Evolutionary conservation across 2,888 invertebrate genomes (phyloP).

Genomic region (Drosophila gaucha): DNA sequence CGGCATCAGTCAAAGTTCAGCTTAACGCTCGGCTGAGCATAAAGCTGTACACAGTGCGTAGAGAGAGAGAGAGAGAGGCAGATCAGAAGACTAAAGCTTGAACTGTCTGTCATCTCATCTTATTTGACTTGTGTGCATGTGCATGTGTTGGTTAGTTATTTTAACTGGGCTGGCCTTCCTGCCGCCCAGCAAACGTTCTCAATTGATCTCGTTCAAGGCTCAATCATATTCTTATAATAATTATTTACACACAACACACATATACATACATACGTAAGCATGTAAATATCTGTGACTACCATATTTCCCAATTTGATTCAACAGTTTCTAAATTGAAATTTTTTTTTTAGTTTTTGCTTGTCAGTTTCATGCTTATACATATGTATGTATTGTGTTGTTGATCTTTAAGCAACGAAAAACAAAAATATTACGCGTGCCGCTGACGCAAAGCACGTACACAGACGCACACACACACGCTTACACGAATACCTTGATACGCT

Average conservation of each 20-base stretch:
- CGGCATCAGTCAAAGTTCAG: constrained; percentile 50
- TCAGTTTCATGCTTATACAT: constrained; percentile 6
- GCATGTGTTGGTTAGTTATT: background rate
- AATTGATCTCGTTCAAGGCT: constrained; percentile 45
- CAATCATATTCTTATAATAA: constrained; percentile 3
- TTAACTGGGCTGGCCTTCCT: background rate
- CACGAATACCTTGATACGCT: constrained; percentile 2
- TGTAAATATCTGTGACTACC: background rate
- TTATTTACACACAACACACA: background rate
- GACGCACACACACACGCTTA: constrained; percentile 1
- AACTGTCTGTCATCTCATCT: constrained; percentile 1
- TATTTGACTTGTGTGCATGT: background rate
- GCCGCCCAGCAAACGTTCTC: constrained; percentile 18
- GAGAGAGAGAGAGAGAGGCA: constrained; percentile 4
- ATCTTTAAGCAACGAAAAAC: constrained; percentile 21
- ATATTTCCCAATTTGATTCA: constrained; percentile 25
- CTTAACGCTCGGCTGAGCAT: constrained; percentile 20
- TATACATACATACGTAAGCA: too few species aligned
- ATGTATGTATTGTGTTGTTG: constrained; percentile 27
- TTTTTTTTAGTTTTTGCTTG: constrained; percentile 21
- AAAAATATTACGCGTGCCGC: constrained; percentile 49
- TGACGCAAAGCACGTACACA: constrained; percentile 73
- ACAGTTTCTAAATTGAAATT: constrained; percentile 42
- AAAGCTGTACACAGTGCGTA: constrained; percentile 32
- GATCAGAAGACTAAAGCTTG: constrained; percentile 21